Evolutionary conservation across 2,888 invertebrate genomes (phyloP), one percentile per base, ranked within the genome.

Genomic region (Thumatha senex): DNA sequence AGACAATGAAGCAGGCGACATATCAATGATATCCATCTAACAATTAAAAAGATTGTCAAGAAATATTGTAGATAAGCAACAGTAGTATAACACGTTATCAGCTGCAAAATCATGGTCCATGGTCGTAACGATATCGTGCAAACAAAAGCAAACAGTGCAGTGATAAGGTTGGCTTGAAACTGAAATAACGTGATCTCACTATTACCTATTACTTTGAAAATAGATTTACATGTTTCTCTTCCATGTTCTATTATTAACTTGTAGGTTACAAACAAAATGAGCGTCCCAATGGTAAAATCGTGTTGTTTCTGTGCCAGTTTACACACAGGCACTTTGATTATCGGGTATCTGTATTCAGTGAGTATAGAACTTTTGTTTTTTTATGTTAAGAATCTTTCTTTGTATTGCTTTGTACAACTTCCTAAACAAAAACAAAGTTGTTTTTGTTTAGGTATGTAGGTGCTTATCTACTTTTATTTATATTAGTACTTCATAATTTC

Each of bases 301-400:
- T 91, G 89, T 52, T 91, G 90, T 53, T 87, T 63, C 55, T 85
- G 85, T 41, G 82, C 72, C 8, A 81, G 67, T 46, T 58, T 90
- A 43, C 85, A 86, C 13, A 87, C 81, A 0, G 90, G 88, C 10
- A 89, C 89, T 0, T 65, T 91, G 51, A 70, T 89, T 40, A 90
- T 89, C 55, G 90, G 84, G 40, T 89, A 86, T 65, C 41, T 85
- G 13, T 90, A 85, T 56, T 76, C 84, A 60, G 91, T 89, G 65
- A 76, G 84, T 79, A 51, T 46, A 78, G 18, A 24, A 18, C 10
- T 10, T 9, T 10, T 13, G 8, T 14, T 13, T 13, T 35, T 9
- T 11, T 14, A 14, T 14, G 13, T 13, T 14, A 15, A 42, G 24
- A n/a, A 24, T n/a, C 18, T 24, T 24, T 24, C 18, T 24, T 24